Percentiles rank a stretch among this genome's conserved stretches.
phyloP scores from a whole-genome alignment of 2,113 vertebrate genomes.

The Chauna torquata region DNA sequence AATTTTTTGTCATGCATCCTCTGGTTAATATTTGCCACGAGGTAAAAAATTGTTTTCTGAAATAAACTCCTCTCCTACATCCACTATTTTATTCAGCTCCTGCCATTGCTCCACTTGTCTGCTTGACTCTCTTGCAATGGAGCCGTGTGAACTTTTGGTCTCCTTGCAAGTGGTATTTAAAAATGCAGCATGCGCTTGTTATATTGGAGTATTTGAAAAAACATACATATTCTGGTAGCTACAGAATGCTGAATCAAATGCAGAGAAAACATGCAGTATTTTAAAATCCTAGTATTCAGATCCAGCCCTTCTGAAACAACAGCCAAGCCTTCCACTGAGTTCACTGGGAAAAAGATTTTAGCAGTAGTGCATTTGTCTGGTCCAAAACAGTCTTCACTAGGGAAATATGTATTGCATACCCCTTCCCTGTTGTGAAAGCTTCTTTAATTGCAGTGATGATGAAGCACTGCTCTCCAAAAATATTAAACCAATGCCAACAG shows the following conservation, averaged over 20 bases:
- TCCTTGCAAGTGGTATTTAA: slow-evolving; percentile 36
- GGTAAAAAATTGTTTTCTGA: slow-evolving; percentile 31
- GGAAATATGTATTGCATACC: neutral
- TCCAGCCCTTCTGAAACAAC: neutral
- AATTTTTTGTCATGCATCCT: neutral
- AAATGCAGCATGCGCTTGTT: slow-evolving; percentile 31
- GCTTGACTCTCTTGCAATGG: neutral
- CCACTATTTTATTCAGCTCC: neutral
- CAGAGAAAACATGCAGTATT: neutral
- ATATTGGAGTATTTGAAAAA: neutral
- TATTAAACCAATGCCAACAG: neutral
- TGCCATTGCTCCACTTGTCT: neutral
- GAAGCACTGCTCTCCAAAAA: slow-evolving; percentile 49
- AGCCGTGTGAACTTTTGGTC: slow-evolving; percentile 59
- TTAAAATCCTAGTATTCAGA: neutral
- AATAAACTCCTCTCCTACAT: neutral
- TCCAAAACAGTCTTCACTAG: neutral
- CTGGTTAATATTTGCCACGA: neutral
- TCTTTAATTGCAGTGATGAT: neutral
- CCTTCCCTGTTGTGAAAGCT: slow-evolving; percentile 33
- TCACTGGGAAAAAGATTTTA: neutral
- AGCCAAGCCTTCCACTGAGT: neutral
- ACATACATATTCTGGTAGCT: slow-evolving; percentile 7
- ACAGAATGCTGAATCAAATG: neutral
- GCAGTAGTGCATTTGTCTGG: slow-evolving; percentile 22